Evolutionary conservation across 2,113 vertebrate genomes (phyloP).

Genomic region (Bagarius yarrelli): DNA sequence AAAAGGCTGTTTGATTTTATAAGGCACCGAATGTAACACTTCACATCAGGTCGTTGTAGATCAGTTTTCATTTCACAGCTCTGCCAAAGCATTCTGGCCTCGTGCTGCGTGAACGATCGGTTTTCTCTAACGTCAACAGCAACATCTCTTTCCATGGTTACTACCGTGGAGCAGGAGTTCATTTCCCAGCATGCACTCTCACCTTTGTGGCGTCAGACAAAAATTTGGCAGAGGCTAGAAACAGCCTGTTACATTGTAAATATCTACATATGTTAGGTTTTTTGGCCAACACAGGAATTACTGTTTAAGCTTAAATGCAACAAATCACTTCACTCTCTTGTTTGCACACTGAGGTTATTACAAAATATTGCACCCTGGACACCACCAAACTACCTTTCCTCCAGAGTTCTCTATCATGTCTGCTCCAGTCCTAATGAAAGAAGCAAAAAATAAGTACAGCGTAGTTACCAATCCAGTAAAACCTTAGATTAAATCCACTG

Average conservation of each 20-base stretch:
- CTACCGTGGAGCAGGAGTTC: slow-evolving; percentile 47
- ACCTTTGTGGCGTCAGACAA: slow-evolving; percentile 34
- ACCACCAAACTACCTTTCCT: neutral
- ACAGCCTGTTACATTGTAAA: neutral
- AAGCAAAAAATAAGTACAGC: neutral
- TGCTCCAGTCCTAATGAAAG: neutral
- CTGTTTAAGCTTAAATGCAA: no score
- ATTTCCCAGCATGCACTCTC: slow-evolving; percentile 41
- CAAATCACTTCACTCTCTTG: no score
- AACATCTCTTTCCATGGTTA: slow-evolving; percentile 24
- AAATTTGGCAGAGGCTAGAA: slow-evolving; percentile 7
- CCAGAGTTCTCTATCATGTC: neutral
- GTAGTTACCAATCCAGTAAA: neutral
- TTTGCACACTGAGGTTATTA: no score
- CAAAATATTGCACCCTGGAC: neutral
- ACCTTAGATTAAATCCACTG: neutral
- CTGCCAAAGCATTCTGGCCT: neutral
- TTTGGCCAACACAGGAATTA: neutral
- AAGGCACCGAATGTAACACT: neutral
- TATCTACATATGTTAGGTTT: neutral
- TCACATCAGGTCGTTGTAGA: neutral
- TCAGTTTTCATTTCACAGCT: neutral
- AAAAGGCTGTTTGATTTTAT: neutral
- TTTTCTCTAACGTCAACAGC: neutral
- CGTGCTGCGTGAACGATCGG: neutral